These are phyloP conservation scores for Calidris pugnax DNA, from an alignment of 2,113 vertebrate species.

Conservation along the genomic window DNA sequence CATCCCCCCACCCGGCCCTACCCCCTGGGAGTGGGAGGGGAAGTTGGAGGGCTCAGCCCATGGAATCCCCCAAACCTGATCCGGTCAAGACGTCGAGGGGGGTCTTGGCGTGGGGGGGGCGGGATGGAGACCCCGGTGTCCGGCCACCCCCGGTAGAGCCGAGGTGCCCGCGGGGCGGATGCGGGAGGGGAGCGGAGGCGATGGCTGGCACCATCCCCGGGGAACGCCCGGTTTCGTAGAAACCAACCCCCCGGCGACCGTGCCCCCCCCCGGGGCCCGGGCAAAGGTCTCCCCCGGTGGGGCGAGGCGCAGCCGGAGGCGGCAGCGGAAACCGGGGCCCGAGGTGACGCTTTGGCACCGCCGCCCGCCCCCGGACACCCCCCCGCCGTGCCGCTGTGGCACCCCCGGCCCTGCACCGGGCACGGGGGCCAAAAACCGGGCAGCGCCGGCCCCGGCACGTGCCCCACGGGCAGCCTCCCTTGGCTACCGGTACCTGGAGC, in stretches of 20 bases:
- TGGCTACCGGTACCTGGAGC: neutral
- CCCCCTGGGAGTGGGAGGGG: neutral
- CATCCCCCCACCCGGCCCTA: neutral
- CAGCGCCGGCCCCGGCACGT: neutral
- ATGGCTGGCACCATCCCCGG: neutral
- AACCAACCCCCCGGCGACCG: neutral
- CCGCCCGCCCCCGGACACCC: neutral
- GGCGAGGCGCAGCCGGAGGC: neutral
- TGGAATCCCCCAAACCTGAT: neutral
- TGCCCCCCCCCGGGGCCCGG: neutral
- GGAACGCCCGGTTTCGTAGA: constrained; percentile 50
- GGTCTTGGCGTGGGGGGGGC: no score
- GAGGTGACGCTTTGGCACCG: neutral
- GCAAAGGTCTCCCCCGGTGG: constrained; percentile 7
- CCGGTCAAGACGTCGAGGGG: fast-evolving
- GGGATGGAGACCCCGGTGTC: neutral
- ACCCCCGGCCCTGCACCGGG: neutral
- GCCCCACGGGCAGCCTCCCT: neutral
- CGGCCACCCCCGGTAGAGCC: neutral
- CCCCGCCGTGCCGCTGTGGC: neutral
- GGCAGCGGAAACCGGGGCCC: neutral
- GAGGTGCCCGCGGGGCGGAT: neutral
- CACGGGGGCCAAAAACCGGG: no score
- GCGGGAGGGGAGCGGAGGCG: neutral
- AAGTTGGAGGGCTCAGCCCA: neutral